Evolutionary conservation across 2,113 vertebrate species (phyloP), one percentile per base, ranked within the genome.

Genomic region (Chamaetylas fuelleborni): DNA sequence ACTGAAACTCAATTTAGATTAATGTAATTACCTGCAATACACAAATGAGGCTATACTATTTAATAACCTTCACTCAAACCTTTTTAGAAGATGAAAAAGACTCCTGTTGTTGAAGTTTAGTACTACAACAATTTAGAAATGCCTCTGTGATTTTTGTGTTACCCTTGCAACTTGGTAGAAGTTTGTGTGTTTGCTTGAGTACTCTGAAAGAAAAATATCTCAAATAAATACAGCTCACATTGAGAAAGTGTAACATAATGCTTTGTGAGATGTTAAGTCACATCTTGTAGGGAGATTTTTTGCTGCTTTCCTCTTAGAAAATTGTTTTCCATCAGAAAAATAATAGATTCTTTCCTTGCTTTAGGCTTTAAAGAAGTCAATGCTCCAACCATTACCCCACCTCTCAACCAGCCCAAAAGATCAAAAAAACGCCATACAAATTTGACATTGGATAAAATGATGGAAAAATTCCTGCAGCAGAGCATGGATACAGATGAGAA

Each of bases 381-480:
- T 95, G 84, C 95, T 81, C 96, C 96, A 61, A 90, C 96, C 88
- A 97, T 94, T 91, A 92, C 96, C 40, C 97, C 98, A 56, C 96
- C 98, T 19, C 88, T 98, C 66, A 97, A 42, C 81, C 95, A 98
- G 29, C 95, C 98, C 11, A 98, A 98, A 94, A 98, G 98, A 42
- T 97, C 97, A 58, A 97, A 98, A 95, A 98, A 98, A 81, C 97
- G 98, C 13, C 98, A 98, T 3, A 87, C 97, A 6, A 98, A 97
- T 93, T 97, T 98, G 93, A 98, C 98, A 2, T 92, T 99, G 98
- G 99, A 99, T 96, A 99, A 98, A 92, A 98, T 99, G 47, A 98
- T 99, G 98, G 98, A 99, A 95, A 98, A 98, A 93, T 99, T 99
- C 86, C 96, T 99, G 95, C 98, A 99, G 93, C 99, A 99, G 95